Base-by-base conservation (phyloP, 2,113 vertebrate genomes). In the Gallinago jamesoni region DNA sequence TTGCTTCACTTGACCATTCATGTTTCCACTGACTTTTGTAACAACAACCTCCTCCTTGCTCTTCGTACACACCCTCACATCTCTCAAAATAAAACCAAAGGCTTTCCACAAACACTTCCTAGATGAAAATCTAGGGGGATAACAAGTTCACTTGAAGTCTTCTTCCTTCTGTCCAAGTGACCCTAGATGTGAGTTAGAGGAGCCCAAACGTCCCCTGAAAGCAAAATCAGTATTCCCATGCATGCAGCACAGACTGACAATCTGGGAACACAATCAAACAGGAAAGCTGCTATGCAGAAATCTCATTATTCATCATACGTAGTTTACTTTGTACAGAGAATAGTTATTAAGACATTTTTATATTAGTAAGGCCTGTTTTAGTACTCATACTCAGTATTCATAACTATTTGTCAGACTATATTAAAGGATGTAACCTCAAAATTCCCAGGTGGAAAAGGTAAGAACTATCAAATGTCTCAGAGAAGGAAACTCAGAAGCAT, bases 341-440 rank as follows among this genome's bases (percentile, higher is more conserved):
- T 1, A 87, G 57, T 84, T 90, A 78, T 81, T 70, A 66, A 79
- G 59, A 53, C 37, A 33, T 88, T 91, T 74, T 90, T 74, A 17
- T 63, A 92, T 66, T 33, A 85, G 14, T 47, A 89, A 67, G 27
- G n/a, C 47, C 56, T 1, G 0, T 59, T 84, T 86, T 67, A 70
- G 55, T 84, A 67, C 14, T 67, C 14, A 10, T 13, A 70, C 22
- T 90, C 82, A 74, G 77, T 52, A 96, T 72, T 73, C 66, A 82
- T 45, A 14, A 72, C 30, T 64, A 25, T 84, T 94, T 82, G 56
- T 87, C 81, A 89, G 35, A 84, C 52, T 64, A 15, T 68, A 79
- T 73, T 84, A 84, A 57, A 84, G 37, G 31, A 89, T 76, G 89
- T 66, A 87, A 89, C 73, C 77, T 93, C 81, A 85, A 55, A 95